Evolutionary conservation across 1,140 invertebrate species (phyloP), one percentile per base, ranked within the genome.

Genomic region (Hycleus cichorii): DNA sequence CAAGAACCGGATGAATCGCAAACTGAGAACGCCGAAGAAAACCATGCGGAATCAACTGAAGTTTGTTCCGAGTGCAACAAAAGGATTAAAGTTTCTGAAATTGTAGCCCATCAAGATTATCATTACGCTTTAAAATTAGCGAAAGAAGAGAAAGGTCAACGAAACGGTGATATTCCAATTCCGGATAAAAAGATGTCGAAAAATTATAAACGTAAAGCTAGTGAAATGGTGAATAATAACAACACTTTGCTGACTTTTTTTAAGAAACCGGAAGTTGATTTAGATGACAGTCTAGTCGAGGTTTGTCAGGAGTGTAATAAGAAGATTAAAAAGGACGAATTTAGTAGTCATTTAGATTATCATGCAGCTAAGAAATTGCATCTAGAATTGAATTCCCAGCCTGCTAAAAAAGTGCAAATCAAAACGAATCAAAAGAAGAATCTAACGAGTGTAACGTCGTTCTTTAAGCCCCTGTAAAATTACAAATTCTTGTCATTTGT

Each of bases 331-430:
- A 11, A 73, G n/a, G 73, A 74, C 4, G 82, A 83, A 57, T 78
- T 83, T 67, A 57, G 70, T 9, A 82, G 84, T 64, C 87, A 90
- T 70, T 71, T 77, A 53, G 86, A 90, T 74, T 89, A 82, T 72
- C 87, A 90, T 68, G 72, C 83, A 57, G 87, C 87, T 3, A 83
- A 82, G 65, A 81, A 79, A 64, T 66, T 90, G 38, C 85, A 82
- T 65, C 73, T 75, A 60, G 74, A 75, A 76, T 67, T 72, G 55
- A 77, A 74, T 65, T 32, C 32, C 3, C 4, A 4, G 24, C 10
- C 18, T 39, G n/a, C 9, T 4, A 11, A 50, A 40, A 39, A 5
- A 39, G 32, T 18, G 12, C 9, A 55, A 47, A 47, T 10, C 12
- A 40, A 56, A 47, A 9, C 32, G 27, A 32, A 18, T 11, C 8